These are phyloP conservation scores for Ernsta delagoae DNA, from an alignment of 2,888 invertebrate genomes.

Conservation along the genomic window DNA sequence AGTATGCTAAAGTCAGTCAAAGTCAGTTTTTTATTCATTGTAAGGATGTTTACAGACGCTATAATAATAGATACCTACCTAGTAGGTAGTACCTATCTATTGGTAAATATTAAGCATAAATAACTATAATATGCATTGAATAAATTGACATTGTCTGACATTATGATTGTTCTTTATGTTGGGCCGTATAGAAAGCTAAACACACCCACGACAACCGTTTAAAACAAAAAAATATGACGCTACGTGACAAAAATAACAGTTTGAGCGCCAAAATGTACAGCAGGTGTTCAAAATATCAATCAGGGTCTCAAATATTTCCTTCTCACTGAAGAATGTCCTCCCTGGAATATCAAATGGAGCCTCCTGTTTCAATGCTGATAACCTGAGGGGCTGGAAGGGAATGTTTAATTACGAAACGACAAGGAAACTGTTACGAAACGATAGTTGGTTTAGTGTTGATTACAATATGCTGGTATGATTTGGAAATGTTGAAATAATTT, in stretches of 20 bases:
- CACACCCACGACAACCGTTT: background rate
- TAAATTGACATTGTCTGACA: no score
- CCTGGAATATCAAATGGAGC: slow-evolving; percentile 31
- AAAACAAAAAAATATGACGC: slow-evolving; percentile 18
- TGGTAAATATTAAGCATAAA: no score
- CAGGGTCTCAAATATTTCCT: slow-evolving; percentile 30
- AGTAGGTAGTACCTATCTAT: no score
- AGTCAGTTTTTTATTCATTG: no score
- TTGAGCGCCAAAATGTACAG: slow-evolving; percentile 18
- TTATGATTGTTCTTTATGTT: background rate
- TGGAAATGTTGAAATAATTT: no score
- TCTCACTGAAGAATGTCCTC: slow-evolving; percentile 30
- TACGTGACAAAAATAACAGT: slow-evolving; percentile 29
- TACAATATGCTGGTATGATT: no score
- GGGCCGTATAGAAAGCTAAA: background rate
- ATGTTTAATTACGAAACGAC: slow-evolving; percentile 6
- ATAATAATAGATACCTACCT: no score
- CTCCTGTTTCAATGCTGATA: slow-evolving; percentile 34
- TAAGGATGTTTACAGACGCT: no score
- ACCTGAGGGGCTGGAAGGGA: slow-evolving; percentile 17
- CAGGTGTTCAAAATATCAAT: slow-evolving; percentile 36
- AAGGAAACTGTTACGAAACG: background rate
- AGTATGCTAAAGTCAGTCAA: no score
- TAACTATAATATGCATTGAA: no score
- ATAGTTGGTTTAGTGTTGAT: no score